Conservation (phyloP, 2,797 vertebrate species). For the Petrocephalus schoutedeni region DNA sequence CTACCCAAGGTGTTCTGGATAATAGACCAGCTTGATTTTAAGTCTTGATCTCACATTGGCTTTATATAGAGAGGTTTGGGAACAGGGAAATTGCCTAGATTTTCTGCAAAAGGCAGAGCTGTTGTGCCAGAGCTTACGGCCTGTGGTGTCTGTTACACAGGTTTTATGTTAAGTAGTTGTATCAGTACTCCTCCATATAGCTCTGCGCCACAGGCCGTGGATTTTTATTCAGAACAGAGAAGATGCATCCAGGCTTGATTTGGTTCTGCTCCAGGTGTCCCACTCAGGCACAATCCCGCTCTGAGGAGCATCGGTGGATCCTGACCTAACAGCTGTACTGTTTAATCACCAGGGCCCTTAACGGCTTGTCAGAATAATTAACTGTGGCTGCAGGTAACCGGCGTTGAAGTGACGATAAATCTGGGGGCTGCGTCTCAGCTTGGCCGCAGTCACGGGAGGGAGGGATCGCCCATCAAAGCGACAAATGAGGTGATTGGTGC, state of each 20-base stretch:
- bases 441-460: background rate
- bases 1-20: background rate
- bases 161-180: background rate
- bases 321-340: slow-evolving; percentile 15
- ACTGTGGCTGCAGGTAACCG: background rate
- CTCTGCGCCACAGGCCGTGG: background rate
- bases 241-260: background rate
- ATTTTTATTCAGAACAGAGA: slow-evolving; percentile 1
- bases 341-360: background rate
- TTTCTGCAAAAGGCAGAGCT: background rate
- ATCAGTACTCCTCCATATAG: background rate
- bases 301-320: background rate
- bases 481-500: background rate
- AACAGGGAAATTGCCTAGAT: background rate
- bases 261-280: background rate
- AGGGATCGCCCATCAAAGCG: background rate
- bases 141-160: background rate
- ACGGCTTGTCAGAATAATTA: slow-evolving; percentile 14
- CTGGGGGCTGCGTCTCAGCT: background rate
- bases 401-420: background rate
- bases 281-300: background rate
- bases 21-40: background rate
- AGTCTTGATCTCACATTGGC: background rate
- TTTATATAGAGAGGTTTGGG: background rate
- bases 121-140: background rate